Evolutionary conservation across 1,140 invertebrate species (phyloP), one percentile per base, ranked within the genome.

Genomic region (Brachionus asplanchnoidis): DNA sequence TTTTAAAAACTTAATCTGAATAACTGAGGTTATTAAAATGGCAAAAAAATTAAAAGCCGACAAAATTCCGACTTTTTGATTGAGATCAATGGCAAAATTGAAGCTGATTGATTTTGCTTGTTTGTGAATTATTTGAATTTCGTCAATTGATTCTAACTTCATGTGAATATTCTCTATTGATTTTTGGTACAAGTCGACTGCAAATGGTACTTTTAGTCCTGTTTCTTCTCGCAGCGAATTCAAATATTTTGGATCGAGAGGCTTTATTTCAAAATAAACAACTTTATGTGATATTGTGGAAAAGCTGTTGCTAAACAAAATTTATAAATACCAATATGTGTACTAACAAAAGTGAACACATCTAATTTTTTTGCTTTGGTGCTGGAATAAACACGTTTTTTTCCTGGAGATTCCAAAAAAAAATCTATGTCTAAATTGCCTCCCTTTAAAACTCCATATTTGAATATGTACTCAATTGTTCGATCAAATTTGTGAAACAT

Each of bases 381-480:
- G 11, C 44, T 42, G 3, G 75, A 46, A 36, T 79, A 79, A 0
- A 79, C 28, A 2, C 75, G 44, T 14, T 28, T 79, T n/a, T 17
- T 17, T 3, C 12, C n/a, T 60, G 75, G 53, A n/a, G n/a, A n/a
- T n/a, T n/a, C n/a, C n/a, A n/a, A n/a, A n/a, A n/a, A n/a, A n/a
- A n/a, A n/a, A n/a, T 79, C 28, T 46, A 79, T 79, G n/a, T 79
- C 75, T n/a, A 79, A 79, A 79, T 79, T 46, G n/a, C 44, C 75
- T 5, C 75, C 75, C 26, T 79, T 79, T 50, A 79, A 28, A 26
- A 79, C 42, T 1, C 75, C 75, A 60, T 79, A 79, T 60, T 79
- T 50, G 28, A 79, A 60, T 3, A 53, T 46, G 42, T 79, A 79
- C 36, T 79, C 75, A 14, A 79, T 79, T 0, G 75, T 28, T 20